Evolutionary conservation across 2,113 vertebrate genomes (phyloP).

Genomic region (Spilogale gracilis): DNA sequence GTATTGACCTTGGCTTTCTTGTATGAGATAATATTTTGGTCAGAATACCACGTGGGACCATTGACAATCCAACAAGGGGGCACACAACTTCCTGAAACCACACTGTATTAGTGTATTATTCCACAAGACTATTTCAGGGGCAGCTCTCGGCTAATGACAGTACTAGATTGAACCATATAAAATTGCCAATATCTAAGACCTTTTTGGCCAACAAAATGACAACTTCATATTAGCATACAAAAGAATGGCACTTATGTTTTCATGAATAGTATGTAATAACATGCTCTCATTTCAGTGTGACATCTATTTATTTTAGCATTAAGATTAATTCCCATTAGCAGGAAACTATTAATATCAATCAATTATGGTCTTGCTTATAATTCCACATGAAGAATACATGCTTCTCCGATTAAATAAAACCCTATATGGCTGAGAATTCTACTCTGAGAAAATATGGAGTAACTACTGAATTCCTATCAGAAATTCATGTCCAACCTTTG

Average conservation of each 20-base stretch:
- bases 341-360: neutral
- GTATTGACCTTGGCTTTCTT: neutral
- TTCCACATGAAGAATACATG: neutral
- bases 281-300: neutral
- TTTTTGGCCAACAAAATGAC: neutral
- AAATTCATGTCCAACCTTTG: slow-evolving; percentile 47
- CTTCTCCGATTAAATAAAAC: neutral
- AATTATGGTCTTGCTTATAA: neutral
- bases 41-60: neutral
- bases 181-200: neutral
- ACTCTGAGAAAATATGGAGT: neutral
- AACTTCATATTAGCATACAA: neutral
- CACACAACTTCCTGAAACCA: neutral
- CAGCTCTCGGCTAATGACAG: neutral
- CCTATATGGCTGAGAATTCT: neutral
- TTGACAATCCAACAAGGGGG: neutral
- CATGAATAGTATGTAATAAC: neutral
- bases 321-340: neutral
- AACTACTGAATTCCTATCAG: neutral
- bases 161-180: neutral
- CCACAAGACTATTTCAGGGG: neutral
- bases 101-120: neutral
- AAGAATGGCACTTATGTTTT: neutral
- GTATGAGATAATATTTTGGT: neutral
- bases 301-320: neutral